Percentiles rank a stretch among this genome's conserved stretches.
Conservation (phyloP, 2,888 invertebrate genomes). For the Metacarcinus magister region DNA sequence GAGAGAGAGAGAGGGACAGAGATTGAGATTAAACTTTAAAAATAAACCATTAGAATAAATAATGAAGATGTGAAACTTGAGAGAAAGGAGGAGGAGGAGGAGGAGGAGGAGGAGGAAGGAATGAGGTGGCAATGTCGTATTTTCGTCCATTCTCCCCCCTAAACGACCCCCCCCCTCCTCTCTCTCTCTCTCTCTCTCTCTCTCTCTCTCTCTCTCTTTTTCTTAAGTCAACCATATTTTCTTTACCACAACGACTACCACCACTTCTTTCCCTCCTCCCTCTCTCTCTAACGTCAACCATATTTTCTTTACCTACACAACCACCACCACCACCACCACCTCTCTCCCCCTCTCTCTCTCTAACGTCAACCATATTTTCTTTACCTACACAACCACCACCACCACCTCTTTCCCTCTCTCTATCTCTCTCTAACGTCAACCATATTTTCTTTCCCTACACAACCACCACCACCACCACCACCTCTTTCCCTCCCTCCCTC, state of each 20-base stretch:
- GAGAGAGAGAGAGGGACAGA: constrained; percentile 1
- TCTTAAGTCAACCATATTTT: neutral
- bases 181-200: neutral
- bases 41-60: neutral
- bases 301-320: no score
- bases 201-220: neutral
- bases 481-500: neutral
- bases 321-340: no score
- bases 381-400: no score
- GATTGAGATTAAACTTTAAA: neutral
- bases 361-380: no score
- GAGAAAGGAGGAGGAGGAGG: neutral
- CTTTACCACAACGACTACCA: neutral
- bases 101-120: neutral
- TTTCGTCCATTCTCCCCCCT: neutral
- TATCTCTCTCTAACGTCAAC: no score
- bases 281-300: no score
- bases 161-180: neutral
- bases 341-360: no score
- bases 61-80: neutral
- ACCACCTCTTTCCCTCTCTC: no score
- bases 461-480: no score
- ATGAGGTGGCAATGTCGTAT: neutral
- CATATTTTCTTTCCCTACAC: no score
- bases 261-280: neutral